Base-by-base conservation (phyloP, 1,140 invertebrate species). In the Hycleus phaleratus region DNA sequence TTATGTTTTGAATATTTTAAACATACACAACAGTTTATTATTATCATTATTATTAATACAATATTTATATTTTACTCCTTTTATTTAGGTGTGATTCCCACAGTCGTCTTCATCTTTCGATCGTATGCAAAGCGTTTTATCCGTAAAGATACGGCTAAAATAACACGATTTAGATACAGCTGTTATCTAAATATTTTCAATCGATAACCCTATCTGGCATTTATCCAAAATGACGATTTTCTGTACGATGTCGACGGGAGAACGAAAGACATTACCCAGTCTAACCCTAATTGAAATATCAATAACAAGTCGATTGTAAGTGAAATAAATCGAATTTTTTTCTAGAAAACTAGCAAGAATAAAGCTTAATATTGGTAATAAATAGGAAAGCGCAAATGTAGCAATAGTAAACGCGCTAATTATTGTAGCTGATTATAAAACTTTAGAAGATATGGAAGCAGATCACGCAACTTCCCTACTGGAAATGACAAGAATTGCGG, bases 281-380 rank as follows among this genome's bases (percentile, higher is more conserved):
- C 51, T 45, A 53, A 53, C 51, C 51, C 51, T 53, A 53, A 53
- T 53, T 53, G 51, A 53, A 53, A 53, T 53, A 53, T 53, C 51
- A 53, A 53, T 53, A 53, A 44, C 51, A 53, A 53, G 40, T 53
- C 45, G 51, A 46, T 53, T 44, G 40, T 42, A 53, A 46, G 42
- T 4, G 40, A 53, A 53, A 45, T 46, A 45, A 53, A 53, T 53
- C 44, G 45, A 53, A 32, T 1, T 32, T 1, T 52, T 52, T 43
- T 18, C 18, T 18, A 18, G 18, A 18, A 46, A 45, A 45, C 24
- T 46, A 53, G 44, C 26, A 53, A 53, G 51, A 53, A 53, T 45
- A 44, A 53, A 53, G 51, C 51, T 40, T 45, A 38, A 45, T 53
- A 53, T 24, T 45, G 45, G 51, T 42, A 53, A 53, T 53, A 53